A percentile compares a stretch with the other conserved stretches of the same genome.
Evolutionary conservation across 2,888 invertebrate species (phyloP).

Genomic region (Conistra vaccinii): DNA sequence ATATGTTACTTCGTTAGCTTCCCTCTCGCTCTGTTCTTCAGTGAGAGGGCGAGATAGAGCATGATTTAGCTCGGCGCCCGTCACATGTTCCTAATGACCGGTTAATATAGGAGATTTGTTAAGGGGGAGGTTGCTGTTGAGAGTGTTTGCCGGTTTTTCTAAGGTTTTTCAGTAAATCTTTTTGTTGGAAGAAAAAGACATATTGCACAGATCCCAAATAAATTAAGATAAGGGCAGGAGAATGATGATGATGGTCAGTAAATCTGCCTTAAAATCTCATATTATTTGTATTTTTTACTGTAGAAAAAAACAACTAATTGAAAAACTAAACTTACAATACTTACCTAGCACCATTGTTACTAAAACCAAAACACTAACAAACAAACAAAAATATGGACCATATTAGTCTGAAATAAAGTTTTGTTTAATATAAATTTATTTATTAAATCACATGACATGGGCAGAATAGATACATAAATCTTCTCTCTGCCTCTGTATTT

Average conservation of each 20-base stretch:
- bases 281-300: not conserved
- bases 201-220: not conserved
- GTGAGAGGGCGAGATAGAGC: constrained; percentile 68
- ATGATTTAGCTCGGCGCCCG: constrained; percentile 80
- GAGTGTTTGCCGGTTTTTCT: not conserved
- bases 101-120: constrained; percentile 79
- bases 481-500: not conserved
- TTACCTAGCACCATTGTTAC: too few species aligned
- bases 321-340: too few species aligned
- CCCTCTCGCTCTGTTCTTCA: constrained; percentile 67
- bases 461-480: too few species aligned
- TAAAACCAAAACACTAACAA: too few species aligned
- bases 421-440: too few species aligned
- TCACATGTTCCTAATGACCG: constrained; percentile 87
- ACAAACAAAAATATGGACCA: too few species aligned
- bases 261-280: not conserved
- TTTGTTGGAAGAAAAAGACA: not conserved
- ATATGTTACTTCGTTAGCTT: constrained; percentile 66
- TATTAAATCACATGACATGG: not conserved
- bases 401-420: too few species aligned
- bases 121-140: constrained; percentile 72
- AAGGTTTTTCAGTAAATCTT: not conserved
- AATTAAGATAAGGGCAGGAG: not conserved
- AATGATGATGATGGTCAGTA: not conserved
- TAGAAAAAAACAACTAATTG: not conserved